Conservation (phyloP, 1,140 invertebrate genomes). For the Colletes gigas region DNA sequence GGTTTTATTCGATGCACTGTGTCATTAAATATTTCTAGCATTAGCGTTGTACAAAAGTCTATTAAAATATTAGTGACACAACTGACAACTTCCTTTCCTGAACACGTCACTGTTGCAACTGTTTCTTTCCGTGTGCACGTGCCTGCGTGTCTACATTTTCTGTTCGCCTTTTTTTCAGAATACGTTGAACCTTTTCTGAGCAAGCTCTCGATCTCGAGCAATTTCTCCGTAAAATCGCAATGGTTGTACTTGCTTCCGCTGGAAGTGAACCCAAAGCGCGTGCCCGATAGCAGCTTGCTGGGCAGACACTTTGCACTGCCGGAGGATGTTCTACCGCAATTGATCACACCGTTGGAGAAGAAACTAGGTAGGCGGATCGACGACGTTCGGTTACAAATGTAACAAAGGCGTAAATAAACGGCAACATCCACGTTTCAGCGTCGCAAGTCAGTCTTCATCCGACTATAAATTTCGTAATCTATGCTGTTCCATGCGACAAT, state of each 20-base stretch:
- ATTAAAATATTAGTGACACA: too few relatives aligned
- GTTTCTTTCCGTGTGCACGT: too few relatives aligned
- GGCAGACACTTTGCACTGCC: constrained; percentile 84
- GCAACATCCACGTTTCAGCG: constrained; percentile 72
- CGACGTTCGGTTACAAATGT: not conserved
- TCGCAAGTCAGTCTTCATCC: constrained; percentile 91
- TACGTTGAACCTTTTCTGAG: constrained; percentile 88
- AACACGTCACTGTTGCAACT: not conserved
- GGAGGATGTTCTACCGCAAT: constrained; percentile 85
- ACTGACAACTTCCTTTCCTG: not conserved
- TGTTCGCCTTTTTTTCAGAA: constrained; percentile 80
- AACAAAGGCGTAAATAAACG: not conserved
- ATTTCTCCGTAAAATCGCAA: constrained; percentile 92
- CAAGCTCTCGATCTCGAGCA: constrained; percentile 85
- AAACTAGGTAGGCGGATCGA: constrained; percentile 85
- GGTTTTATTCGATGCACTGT: too few relatives aligned
- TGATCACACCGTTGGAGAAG: constrained; percentile 92
- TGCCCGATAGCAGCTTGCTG: constrained; percentile 79
- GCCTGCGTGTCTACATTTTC: not conserved
- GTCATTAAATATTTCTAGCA: too few relatives aligned
- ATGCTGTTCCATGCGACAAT: constrained; percentile 87
- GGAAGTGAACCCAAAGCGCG: constrained; percentile 84
- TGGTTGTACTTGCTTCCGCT: constrained; percentile 92
- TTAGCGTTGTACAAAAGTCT: too few relatives aligned
- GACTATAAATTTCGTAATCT: constrained; percentile 92